Evolutionary conservation across 2,797 vertebrate genomes (phyloP).

Genomic region (Paguma larvata): DNA sequence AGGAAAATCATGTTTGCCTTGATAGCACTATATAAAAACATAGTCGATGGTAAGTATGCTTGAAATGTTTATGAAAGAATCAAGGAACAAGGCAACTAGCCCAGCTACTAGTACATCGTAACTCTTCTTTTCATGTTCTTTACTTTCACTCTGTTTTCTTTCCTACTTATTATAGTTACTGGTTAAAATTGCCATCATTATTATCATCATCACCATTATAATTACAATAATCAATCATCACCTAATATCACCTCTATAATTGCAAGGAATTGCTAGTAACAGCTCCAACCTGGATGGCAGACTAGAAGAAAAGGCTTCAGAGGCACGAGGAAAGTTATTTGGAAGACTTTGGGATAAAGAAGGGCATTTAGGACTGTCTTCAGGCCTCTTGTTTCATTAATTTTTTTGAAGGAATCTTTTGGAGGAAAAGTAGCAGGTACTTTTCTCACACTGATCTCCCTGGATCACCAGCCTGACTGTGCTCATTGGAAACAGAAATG

Average conservation of each 20-base stretch:
- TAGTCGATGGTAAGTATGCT: neutral
- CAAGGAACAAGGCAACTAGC: neutral
- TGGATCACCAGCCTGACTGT: neutral
- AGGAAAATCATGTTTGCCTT: too few species aligned
- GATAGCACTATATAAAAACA: neutral
- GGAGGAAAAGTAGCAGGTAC: neutral
- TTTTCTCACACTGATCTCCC: neutral
- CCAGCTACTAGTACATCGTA: fast-evolving
- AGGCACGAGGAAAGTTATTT: neutral
- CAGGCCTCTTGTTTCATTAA: neutral
- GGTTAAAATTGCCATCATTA: neutral
- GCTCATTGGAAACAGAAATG: neutral
- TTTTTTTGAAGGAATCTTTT: neutral
- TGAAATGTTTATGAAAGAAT: neutral
- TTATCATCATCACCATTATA: neutral
- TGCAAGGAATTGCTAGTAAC: neutral
- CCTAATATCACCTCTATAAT: neutral
- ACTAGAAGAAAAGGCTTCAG: neutral
- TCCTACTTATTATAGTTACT: neutral
- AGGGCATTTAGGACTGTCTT: too few species aligned
- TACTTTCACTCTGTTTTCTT: neutral
- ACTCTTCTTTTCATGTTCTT: neutral
- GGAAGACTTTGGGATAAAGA: neutral
- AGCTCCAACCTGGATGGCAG: neutral
- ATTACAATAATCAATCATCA: neutral